Evolutionary conservation across 2,797 vertebrate genomes (phyloP).

Genomic region (Phrynocephalus forsythii): DNA sequence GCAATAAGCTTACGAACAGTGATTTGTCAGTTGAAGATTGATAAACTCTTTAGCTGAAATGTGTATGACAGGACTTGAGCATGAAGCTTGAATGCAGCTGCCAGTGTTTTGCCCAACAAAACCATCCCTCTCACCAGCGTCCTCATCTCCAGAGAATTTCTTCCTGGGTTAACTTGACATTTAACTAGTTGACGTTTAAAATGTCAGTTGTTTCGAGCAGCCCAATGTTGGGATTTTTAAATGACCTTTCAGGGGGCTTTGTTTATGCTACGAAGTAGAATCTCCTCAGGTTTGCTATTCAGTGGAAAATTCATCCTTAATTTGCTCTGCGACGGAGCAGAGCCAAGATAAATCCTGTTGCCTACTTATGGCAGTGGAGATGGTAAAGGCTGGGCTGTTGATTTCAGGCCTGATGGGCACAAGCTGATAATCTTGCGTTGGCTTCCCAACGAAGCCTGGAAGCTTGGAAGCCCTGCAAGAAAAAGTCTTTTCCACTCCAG

Average conservation of each 20-base stretch:
- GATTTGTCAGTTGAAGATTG: background rate
- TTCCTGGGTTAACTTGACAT: conserved; percentile 2
- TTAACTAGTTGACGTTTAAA: conserved; percentile 26
- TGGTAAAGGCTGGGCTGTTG: background rate
- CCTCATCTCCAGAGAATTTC: background rate
- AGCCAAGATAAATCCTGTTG: background rate
- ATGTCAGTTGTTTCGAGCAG: conserved; percentile 12
- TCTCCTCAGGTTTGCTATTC: background rate
- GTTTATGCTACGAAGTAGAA: background rate
- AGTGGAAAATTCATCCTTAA: background rate
- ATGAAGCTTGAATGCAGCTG: background rate
- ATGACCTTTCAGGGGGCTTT: conserved; percentile 16
- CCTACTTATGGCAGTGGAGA: background rate
- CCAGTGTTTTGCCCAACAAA: background rate
- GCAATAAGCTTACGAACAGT: background rate
- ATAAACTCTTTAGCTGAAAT: background rate
- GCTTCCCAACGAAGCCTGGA: background rate
- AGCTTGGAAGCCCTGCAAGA: background rate
- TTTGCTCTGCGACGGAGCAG: background rate
- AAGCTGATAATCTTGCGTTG: background rate
- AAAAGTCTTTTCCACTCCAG: background rate
- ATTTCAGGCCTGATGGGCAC: background rate
- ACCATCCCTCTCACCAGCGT: no score
- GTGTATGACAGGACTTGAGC: background rate
- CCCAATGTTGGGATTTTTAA: background rate